A percentile compares a stretch with the other conserved stretches of the same genome.
Evolutionary conservation across 2,113 vertebrate species (phyloP).

Genomic region (Apaloderma vittatum): DNA sequence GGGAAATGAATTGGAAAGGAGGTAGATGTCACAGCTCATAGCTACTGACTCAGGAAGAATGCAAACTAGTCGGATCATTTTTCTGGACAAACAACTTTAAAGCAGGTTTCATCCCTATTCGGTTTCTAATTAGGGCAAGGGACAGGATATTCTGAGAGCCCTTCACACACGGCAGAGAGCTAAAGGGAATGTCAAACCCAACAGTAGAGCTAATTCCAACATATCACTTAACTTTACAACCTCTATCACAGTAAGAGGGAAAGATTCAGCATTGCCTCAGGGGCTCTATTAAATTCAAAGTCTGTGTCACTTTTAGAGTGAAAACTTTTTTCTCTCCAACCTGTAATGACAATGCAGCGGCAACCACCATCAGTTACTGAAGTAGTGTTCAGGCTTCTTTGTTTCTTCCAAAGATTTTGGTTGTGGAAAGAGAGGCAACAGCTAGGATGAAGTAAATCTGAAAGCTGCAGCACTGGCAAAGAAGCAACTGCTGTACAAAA

Average conservation of each 20-base stretch:
- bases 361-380: not conserved
- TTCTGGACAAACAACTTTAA: not conserved
- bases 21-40: not conserved
- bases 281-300: not conserved
- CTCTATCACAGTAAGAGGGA: not conserved
- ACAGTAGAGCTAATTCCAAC: not conserved
- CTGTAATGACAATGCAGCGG: not conserved
- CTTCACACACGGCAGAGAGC: not conserved
- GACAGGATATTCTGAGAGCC: not conserved
- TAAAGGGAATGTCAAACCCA: not conserved
- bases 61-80: not conserved
- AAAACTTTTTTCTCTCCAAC: not conserved
- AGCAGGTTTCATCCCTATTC: not conserved
- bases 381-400: not conserved
- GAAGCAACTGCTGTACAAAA: not conserved
- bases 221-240: not conserved
- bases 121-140: not conserved
- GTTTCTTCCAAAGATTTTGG: not conserved
- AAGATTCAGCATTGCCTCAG: not conserved
- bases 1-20: not conserved
- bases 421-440: not conserved
- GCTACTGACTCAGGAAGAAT: not conserved
- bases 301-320: not conserved
- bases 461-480: not conserved
- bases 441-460: not conserved